phyloP scores from a whole-genome alignment of 2,888 invertebrate genomes.

The Cryptocheilus praepositus region DNA sequence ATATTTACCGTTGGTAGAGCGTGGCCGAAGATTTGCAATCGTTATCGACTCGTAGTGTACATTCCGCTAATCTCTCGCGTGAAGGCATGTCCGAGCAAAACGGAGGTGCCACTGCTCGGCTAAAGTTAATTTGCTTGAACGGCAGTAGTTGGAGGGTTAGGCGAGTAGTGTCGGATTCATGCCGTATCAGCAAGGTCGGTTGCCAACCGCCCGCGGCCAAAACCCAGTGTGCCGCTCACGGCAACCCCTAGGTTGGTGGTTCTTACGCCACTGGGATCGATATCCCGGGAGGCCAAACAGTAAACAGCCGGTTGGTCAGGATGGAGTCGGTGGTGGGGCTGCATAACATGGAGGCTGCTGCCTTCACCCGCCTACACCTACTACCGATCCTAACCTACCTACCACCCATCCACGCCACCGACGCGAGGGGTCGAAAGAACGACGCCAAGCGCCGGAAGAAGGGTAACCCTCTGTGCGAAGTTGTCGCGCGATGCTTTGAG shows the following conservation, averaged over 20 bases:
- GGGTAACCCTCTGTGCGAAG: constrained; percentile 39
- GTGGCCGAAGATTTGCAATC: too few species aligned
- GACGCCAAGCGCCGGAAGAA: constrained; percentile 38
- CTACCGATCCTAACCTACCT: constrained; percentile 18
- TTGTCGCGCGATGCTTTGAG: constrained; percentile 37
- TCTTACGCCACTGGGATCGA: constrained; percentile 74
- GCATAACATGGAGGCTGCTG: constrained; percentile 60
- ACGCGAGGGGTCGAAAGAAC: constrained; percentile 44
- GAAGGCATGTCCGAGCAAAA: constrained; percentile 41
- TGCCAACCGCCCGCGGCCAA: constrained; percentile 52
- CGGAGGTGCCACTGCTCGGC: constrained; percentile 33
- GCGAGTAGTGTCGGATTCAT: constrained; percentile 40
- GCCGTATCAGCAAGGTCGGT: constrained; percentile 52
- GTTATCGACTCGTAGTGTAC: too few species aligned
- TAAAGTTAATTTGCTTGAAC: constrained; percentile 48
- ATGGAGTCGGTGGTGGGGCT: constrained; percentile 64
- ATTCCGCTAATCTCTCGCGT: too few species aligned
- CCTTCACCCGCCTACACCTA: constrained; percentile 42
- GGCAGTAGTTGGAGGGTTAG: constrained; percentile 30
- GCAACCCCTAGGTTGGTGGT: constrained; percentile 58
- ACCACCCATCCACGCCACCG: constrained; percentile 25
- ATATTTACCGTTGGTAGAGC: too few species aligned
- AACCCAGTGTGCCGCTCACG: constrained; percentile 46
- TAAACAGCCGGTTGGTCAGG: constrained; percentile 75
- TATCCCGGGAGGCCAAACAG: constrained; percentile 75